These are phyloP conservation scores for Leptinotarsa tumamoca DNA, from an alignment of 2,888 invertebrate genomes.

Conservation along the genomic window DNA sequence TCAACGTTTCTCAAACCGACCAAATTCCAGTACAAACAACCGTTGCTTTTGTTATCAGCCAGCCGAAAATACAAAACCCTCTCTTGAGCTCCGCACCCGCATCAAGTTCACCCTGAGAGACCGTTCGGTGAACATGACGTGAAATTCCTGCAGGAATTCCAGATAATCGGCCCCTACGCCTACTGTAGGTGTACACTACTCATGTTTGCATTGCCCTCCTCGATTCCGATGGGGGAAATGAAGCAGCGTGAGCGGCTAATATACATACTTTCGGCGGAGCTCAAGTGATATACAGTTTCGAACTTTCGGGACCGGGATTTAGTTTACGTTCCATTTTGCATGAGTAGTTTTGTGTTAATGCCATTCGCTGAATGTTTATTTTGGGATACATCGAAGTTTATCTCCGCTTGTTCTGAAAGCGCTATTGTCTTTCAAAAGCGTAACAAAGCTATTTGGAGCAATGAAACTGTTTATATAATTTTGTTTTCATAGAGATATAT, in stretches of 20 bases:
- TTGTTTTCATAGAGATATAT: neutral
- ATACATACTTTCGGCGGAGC: slow-evolving; percentile 13
- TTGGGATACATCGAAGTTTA: neutral
- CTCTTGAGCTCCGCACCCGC: neutral
- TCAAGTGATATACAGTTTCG: slow-evolving; percentile 3
- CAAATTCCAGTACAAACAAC: neutral
- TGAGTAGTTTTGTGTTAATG: slow-evolving; percentile 19
- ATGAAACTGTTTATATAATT: neutral
- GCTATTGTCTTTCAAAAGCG: neutral
- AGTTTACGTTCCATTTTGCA: slow-evolving; percentile 20
- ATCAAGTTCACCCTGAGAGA: slow-evolving; percentile 11
- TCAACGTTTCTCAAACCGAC: too few relatives aligned
- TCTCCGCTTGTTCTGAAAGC: neutral
- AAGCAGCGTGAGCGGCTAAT: slow-evolving; percentile 16
- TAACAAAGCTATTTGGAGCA: neutral
- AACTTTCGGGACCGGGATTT: slow-evolving; percentile 13
- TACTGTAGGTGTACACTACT: slow-evolving; percentile 1
- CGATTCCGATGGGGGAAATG: slow-evolving; percentile 15
- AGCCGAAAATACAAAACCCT: neutral
- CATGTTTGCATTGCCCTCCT: slow-evolving; percentile 8
- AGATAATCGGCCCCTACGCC: slow-evolving; percentile 1
- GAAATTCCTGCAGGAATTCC: slow-evolving; percentile 6
- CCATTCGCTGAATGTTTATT: slow-evolving; percentile 5
- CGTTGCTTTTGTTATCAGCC: neutral
- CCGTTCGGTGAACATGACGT: slow-evolving; percentile 12